These are phyloP conservation scores for Halcyon leucocephala DNA, from an alignment of 2,797 vertebrate species.

Conservation along the genomic window DNA sequence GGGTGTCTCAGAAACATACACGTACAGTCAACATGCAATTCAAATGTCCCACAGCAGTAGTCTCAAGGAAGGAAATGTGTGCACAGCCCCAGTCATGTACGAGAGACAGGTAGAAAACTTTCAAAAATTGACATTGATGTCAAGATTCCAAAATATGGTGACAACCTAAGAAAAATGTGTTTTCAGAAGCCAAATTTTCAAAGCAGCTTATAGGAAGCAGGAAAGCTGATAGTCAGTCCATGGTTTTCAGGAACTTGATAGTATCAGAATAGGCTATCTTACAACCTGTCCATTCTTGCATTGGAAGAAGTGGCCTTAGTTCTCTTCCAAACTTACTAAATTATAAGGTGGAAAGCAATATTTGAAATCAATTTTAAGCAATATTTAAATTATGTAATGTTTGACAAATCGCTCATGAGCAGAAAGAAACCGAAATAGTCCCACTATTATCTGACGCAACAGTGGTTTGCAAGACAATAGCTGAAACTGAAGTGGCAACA, in stretches of 20 bases:
- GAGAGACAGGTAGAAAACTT: not conserved
- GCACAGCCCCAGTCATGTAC: not conserved
- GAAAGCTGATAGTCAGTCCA: not conserved
- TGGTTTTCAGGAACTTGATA: not conserved
- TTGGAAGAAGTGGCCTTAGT: not conserved
- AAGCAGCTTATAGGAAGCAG: not conserved
- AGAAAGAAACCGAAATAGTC: not conserved
- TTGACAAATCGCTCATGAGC: not conserved
- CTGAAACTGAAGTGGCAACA: not conserved
- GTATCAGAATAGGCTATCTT: not conserved
- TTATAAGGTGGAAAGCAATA: not conserved
- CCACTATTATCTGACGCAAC: not conserved
- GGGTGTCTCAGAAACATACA: not conserved
- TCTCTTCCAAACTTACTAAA: not conserved
- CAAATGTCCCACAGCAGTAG: not conserved
- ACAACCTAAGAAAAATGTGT: not conserved
- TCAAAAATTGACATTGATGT: not conserved
- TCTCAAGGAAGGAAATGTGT: not conserved
- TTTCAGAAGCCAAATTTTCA: not conserved
- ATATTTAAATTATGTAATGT: not conserved
- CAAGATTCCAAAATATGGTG: not conserved
- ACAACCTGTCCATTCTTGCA: not conserved
- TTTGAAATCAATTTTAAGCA: not conserved
- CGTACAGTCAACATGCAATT: not conserved
- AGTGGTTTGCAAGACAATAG: not conserved